Percentiles rank a stretch among this genome's conserved stretches.
Evolutionary conservation across 1,140 invertebrate genomes (phyloP).

Genomic region (Pectinophora gossypiella): DNA sequence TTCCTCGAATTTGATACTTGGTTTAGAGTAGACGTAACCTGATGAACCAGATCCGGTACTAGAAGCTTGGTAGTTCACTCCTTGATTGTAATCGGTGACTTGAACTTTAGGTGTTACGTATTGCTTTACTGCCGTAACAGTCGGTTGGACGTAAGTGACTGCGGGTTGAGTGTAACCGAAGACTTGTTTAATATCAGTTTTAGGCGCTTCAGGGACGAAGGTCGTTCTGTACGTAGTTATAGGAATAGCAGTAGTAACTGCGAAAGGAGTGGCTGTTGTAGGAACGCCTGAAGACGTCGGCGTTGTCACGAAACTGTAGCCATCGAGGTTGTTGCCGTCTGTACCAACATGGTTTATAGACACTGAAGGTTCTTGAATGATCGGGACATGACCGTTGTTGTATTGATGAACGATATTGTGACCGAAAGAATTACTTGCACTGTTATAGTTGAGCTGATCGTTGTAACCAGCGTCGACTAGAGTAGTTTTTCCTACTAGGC

Average conservation of each 20-base stretch:
- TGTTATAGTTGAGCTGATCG: conserved; percentile 37
- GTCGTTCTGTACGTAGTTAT: conserved; percentile 52
- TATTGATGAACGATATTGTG: conserved; percentile 23
- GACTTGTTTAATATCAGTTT: conserved; percentile 59
- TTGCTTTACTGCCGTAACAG: conserved; percentile 36
- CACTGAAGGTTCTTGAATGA: conserved; percentile 42
- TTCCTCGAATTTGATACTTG: conserved; percentile 59
- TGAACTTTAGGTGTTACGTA: conserved; percentile 34
- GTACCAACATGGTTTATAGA: conserved; percentile 52
- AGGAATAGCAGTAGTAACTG: conserved; percentile 50
- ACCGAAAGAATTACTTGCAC: conserved; percentile 1
- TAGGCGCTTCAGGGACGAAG: conserved; percentile 53
- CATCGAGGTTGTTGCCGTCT: conserved; percentile 40
- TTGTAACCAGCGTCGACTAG: conserved; percentile 52
- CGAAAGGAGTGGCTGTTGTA: conserved; percentile 55
- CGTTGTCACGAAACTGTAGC: conserved; percentile 47
- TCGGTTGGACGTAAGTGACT: conserved; percentile 60
- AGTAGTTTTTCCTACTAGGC: conserved; percentile 69
- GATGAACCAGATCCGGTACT: neutral
- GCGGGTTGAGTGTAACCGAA: conserved; percentile 59
- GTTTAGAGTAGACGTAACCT: conserved; percentile 68
- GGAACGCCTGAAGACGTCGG: conserved; percentile 55
- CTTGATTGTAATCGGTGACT: conserved; percentile 40
- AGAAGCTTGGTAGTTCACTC: conserved; percentile 28
- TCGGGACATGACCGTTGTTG: neutral